Percentiles rank a stretch among this genome's conserved stretches.
Conservation (phyloP, 2,888 invertebrate genomes). For the Hedychridium roseum region DNA sequence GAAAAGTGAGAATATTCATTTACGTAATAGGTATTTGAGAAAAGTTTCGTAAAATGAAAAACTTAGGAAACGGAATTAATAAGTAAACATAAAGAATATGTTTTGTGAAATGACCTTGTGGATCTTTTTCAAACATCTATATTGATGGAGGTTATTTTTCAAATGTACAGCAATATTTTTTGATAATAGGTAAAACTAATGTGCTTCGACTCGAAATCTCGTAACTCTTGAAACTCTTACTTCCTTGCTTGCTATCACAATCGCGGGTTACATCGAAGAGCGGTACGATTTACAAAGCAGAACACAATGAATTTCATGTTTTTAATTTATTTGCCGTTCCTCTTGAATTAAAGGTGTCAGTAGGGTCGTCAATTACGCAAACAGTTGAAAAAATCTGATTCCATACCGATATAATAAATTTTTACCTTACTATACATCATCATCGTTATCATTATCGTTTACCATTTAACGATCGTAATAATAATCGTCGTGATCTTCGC, state of each 20-base stretch:
- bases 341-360: conserved; percentile 49
- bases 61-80: too few relatives aligned
- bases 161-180: too few relatives aligned
- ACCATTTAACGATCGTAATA: conserved; percentile 25
- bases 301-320: conserved; percentile 49
- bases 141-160: too few relatives aligned
- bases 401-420: conserved; percentile 62
- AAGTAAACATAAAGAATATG: too few relatives aligned
- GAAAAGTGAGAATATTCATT: too few relatives aligned
- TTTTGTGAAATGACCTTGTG: too few relatives aligned
- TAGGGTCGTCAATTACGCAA: conserved; percentile 56
- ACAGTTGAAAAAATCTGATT: conserved; percentile 60
- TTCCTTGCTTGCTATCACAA: conserved; percentile 47
- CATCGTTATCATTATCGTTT: conserved; percentile 35
- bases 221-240: too few relatives aligned
- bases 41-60: too few relatives aligned
- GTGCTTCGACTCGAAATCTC: too few relatives aligned
- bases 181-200: too few relatives aligned
- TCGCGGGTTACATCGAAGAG: conserved; percentile 45
- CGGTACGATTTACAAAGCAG: conserved; percentile 51
- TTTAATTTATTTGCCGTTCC: conserved; percentile 52
- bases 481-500: conserved; percentile 22
- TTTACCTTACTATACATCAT: conserved; percentile 61
- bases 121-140: too few relatives aligned
- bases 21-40: too few relatives aligned